phyloP scores from a whole-genome alignment of 2,888 invertebrate species.

The Hetaerina titia region DNA sequence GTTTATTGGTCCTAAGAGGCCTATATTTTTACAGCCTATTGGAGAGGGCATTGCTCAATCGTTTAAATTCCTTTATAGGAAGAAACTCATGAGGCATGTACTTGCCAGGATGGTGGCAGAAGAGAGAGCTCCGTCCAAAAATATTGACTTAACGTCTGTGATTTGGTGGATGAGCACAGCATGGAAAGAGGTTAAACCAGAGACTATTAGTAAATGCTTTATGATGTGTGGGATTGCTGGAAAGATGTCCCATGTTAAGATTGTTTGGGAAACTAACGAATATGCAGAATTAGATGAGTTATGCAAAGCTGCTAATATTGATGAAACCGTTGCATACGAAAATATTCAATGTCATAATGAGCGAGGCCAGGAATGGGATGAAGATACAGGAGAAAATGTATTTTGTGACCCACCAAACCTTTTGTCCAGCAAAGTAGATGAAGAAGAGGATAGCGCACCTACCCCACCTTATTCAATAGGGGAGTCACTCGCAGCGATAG shows the following conservation, averaged over 20 bases:
- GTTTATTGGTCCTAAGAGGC: constrained; percentile 45
- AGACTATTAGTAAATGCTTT: constrained; percentile 36
- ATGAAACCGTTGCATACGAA: constrained; percentile 8
- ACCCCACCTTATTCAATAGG: background rate
- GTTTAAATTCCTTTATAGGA: constrained; percentile 55
- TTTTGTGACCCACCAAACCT: background rate
- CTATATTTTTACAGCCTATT: constrained; percentile 64
- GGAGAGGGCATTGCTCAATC: constrained; percentile 65
- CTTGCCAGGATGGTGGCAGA: constrained; percentile 47
- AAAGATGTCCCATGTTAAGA: constrained; percentile 29
- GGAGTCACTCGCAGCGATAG: constrained; percentile 12
- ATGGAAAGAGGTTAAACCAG: constrained; percentile 20
- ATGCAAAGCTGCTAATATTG: constrained; percentile 19
- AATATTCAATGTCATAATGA: constrained; percentile 1
- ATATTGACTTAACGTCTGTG: background rate
- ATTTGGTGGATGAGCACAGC: constrained; percentile 25
- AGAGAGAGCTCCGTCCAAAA: constrained; percentile 71
- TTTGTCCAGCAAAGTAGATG: background rate
- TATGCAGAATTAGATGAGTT: constrained; percentile 13
- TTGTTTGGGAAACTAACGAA: constrained; percentile 32
- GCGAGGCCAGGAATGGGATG: background rate
- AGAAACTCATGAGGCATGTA: constrained; percentile 52
- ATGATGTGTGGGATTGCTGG: constrained; percentile 44
- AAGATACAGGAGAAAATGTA: constrained; percentile 30
- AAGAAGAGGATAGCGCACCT: background rate